Base-by-base conservation (phyloP, 2,797 vertebrate genomes). In the Sebastes hubbsi region DNA sequence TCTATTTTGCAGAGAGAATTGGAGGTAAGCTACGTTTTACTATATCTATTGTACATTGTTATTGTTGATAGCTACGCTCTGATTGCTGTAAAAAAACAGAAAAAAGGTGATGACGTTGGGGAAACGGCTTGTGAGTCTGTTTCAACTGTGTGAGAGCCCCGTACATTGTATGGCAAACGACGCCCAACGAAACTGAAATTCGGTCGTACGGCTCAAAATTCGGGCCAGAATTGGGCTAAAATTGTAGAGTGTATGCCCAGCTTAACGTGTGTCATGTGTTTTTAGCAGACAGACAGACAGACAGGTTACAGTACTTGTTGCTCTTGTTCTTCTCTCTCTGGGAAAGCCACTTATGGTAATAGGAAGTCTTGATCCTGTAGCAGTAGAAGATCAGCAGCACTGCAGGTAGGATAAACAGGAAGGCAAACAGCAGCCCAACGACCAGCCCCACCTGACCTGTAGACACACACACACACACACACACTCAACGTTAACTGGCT, bases 351-450 rank as follows among this genome's bases (percentile, higher is more conserved):
- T 91, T 95, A 77, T 92, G 93, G 81, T 95, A 95, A 14, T 82
- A 91, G 0, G 96, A 96, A 8, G 89, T 93, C 67, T 97, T 97
- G 78, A 90, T 90, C 65, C 86, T 93, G 92, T 94, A 97, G 94
- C 96, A 99, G 86, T 93, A 95, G 93, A 95, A 97, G 83, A 93
- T 27, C 72, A 89, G 90, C 81, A 94, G 89, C 92, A 94, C 81
- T 70, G 91, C 34, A 85, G 96, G 95, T n/a, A 98, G 91, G 76
- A 98, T 68, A 68, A 97, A 91, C 73, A 99, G 92, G 92, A 96
- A 96, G 83, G 96, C 87, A 76, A 97, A 95, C 24, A 97, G 88
- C 61, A 97, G 76, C 1, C 94, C 94, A 1, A 87, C 82, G 24
- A 97, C 89, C 84, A 97, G 81, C 72, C 95, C 90, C 2, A 94